Conservation (phyloP, 2,113 vertebrate genomes). For the Pitta sordida region DNA sequence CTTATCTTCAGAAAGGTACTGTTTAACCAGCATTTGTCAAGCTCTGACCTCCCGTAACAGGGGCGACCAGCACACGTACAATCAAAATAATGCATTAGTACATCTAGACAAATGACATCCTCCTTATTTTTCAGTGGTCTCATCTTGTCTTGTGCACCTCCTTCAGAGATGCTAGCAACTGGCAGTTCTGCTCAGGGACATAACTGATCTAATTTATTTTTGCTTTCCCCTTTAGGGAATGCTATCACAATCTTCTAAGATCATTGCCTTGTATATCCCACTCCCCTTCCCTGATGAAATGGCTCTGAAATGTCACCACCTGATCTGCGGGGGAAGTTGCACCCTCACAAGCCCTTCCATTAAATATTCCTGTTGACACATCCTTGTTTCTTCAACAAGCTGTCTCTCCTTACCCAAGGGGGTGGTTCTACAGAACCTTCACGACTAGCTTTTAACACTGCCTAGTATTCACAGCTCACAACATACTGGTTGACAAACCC, state of each 20-base stretch:
- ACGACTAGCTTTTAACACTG: not conserved
- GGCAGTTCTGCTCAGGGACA: slow-evolving; percentile 42
- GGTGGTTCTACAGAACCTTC: not conserved
- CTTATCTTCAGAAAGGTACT: not conserved
- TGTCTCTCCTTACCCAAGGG: slow-evolving; percentile 15
- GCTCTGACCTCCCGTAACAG: not conserved
- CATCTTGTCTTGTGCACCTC: not conserved
- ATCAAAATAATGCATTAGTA: slow-evolving; percentile 29
- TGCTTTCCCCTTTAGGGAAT: slow-evolving; percentile 46
- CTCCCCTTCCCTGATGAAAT: slow-evolving; percentile 37
- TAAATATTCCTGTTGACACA: slow-evolving; percentile 48
- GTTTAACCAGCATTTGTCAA: not conserved
- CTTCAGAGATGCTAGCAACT: slow-evolving; percentile 38
- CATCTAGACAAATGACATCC: slow-evolving; percentile 9
- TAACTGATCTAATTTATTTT: slow-evolving; percentile 66
- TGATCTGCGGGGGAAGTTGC: not conserved
- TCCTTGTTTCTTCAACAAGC: not conserved
- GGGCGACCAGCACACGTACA: not conserved
- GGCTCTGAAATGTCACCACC: slow-evolving; percentile 46
- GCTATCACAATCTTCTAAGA: slow-evolving; percentile 51
- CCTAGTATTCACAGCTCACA: not conserved
- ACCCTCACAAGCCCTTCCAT: not conserved
- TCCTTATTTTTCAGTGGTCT: not conserved
- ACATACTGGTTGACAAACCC: not conserved
- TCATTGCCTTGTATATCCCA: slow-evolving; percentile 36